Percentiles rank a stretch among this genome's conserved stretches.
These are phyloP conservation scores for Thamnophis elegans DNA, from an alignment of 2,797 vertebrate species.

Conservation along the genomic window DNA sequence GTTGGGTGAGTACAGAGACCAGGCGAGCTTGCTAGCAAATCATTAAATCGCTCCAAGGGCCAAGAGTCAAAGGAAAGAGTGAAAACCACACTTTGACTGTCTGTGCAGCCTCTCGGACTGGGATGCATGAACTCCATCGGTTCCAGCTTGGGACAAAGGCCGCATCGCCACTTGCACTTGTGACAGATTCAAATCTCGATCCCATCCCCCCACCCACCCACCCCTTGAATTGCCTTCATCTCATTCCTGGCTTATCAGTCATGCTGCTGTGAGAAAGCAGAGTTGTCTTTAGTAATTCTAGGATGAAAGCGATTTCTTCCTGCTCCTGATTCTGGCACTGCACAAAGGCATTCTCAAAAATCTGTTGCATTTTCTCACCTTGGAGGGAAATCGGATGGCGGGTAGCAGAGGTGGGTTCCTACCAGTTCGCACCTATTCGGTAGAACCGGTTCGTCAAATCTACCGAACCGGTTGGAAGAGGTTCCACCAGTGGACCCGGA, in stretches of 20 bases:
- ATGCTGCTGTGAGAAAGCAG: not conserved
- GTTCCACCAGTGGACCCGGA: too few species aligned
- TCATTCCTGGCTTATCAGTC: not conserved
- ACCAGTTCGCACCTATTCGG: too few species aligned
- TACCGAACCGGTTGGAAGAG: too few species aligned
- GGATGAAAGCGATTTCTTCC: not conserved
- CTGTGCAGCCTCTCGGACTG: not conserved
- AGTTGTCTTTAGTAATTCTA: not conserved
- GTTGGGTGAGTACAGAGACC: not conserved
- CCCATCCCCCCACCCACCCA: too few species aligned
- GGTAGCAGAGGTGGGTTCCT: too few species aligned
- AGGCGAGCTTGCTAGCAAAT: not conserved
- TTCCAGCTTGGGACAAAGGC: not conserved
- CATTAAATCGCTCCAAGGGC: not conserved
- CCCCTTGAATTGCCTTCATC: not conserved
- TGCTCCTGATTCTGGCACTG: not conserved
- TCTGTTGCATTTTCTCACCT: not conserved
- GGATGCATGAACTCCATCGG: not conserved
- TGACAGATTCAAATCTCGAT: not conserved
- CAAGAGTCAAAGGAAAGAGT: not conserved
- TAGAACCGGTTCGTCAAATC: too few species aligned
- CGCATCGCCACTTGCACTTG: not conserved
- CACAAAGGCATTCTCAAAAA: not conserved
- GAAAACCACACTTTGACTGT: too few species aligned
- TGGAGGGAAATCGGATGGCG: not conserved